Conservation (phyloP, 1,140 invertebrate species). For the Musca domestica region DNA sequence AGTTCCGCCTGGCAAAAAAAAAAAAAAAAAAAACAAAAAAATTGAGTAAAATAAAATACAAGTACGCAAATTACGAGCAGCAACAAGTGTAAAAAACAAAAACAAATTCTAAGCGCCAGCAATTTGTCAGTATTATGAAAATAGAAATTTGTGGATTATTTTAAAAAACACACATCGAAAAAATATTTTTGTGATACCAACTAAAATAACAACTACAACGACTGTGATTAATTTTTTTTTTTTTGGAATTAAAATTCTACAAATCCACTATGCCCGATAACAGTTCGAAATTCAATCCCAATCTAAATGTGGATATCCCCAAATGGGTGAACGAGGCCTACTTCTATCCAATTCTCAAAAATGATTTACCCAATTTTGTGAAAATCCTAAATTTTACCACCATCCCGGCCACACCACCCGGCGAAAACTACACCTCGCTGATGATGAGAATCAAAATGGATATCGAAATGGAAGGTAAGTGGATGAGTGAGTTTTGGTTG, state of each 20-base stretch:
- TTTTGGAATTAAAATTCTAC: not conserved
- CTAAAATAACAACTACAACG: too few relatives aligned
- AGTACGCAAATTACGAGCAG: too few relatives aligned
- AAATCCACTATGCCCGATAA: constrained; percentile 42
- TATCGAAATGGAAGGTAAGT: constrained; percentile 49
- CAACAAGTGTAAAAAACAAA: constrained; percentile 8
- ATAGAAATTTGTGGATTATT: too few relatives aligned
- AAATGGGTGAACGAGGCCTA: constrained; percentile 44
- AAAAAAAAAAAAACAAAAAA: too few relatives aligned
- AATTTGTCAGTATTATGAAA: too few relatives aligned
- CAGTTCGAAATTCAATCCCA: constrained; percentile 41
- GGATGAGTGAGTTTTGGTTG: not conserved
- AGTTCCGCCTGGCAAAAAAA: too few relatives aligned
- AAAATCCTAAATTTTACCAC: constrained; percentile 45
- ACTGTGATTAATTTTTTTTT: too few relatives aligned
- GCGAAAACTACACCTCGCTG: constrained; percentile 46
- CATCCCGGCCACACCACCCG: constrained; percentile 45
- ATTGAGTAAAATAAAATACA: too few relatives aligned
- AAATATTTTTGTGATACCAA: too few relatives aligned
- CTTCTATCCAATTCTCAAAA: constrained; percentile 42
- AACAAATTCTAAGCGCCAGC: too few relatives aligned
- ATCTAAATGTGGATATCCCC: constrained; percentile 35
- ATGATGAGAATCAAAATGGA: constrained; percentile 49
- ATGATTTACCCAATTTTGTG: constrained; percentile 39
- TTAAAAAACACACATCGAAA: constrained; percentile 4